Conservation (phyloP, 2,113 vertebrate species). For the Aptenodytes forsteri region DNA sequence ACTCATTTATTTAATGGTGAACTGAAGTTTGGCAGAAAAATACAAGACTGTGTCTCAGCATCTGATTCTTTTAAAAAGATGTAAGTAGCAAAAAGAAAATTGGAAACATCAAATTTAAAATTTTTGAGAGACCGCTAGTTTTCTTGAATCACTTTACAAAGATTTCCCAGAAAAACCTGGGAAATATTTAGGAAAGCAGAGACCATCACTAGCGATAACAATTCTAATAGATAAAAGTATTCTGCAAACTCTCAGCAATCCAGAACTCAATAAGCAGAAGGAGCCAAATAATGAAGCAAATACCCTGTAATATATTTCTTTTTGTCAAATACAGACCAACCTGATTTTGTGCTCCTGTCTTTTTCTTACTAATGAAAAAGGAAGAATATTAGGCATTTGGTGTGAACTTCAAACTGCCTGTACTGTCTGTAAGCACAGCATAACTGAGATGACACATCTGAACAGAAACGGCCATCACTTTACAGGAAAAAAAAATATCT, state of each 20-base stretch:
- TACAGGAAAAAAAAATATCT: not conserved
- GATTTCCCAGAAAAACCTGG: not conserved
- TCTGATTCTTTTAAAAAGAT: not conserved
- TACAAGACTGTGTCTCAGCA: not conserved
- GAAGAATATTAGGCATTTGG: not conserved
- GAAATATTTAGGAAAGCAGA: not conserved
- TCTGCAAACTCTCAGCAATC: not conserved
- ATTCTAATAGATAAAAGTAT: not conserved
- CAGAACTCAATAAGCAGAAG: not conserved
- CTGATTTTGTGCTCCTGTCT: not conserved
- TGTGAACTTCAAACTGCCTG: not conserved
- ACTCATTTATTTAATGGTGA: not conserved
- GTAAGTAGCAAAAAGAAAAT: not conserved
- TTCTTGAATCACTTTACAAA: not conserved
- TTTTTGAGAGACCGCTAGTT: not conserved
- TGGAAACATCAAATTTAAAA: not conserved
- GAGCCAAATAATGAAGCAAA: not conserved
- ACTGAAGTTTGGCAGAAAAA: not conserved
- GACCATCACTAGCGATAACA: not conserved
- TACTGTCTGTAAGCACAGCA: not conserved
- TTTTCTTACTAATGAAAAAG: not conserved
- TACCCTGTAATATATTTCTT: not conserved
- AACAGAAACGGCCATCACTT: not conserved
- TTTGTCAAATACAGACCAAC: not conserved
- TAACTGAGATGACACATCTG: not conserved